A percentile compares a stretch with the other conserved stretches of the same genome.
phyloP scores from a whole-genome alignment of 2,797 vertebrate species.

The Macrochelys suwanniensis region DNA sequence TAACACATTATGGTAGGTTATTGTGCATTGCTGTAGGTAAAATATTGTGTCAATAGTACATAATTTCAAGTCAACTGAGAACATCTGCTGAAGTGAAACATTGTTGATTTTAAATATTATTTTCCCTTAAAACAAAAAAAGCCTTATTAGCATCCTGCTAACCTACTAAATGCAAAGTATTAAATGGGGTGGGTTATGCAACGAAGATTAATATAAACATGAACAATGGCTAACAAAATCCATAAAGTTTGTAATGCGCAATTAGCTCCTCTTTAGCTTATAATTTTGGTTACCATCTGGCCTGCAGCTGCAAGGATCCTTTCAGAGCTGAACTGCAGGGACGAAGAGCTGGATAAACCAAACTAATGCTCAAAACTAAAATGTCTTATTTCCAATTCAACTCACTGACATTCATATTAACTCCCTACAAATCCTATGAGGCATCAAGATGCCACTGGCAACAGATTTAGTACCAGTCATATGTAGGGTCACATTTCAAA shows the following conservation, averaged over 20 bases:
- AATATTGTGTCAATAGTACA: not conserved
- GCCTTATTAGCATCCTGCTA: not conserved
- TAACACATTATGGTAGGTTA: not conserved
- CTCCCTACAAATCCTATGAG: not conserved
- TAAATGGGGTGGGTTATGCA: not conserved
- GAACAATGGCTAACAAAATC: not conserved
- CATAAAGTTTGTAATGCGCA: not conserved
- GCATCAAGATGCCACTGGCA: not conserved
- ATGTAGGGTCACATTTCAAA: not conserved
- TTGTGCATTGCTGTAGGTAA: not conserved
- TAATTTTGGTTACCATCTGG: slow-evolving; percentile 14
- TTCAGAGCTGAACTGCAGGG: not conserved
- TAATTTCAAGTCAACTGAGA: not conserved
- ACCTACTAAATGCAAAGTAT: not conserved
- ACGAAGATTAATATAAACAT: not conserved
- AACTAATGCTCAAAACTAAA: not conserved
- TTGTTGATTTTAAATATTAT: not conserved
- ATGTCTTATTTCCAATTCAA: not conserved
- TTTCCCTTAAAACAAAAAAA: not conserved
- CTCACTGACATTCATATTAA: not conserved
- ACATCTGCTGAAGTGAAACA: not conserved
- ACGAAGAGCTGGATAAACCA: not conserved
- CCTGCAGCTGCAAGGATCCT: not conserved
- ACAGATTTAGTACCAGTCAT: slow-evolving; percentile 2
- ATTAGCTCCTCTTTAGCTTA: slow-evolving; percentile 14